phyloP scores from a whole-genome alignment of 2,888 invertebrate species.

The Apodemia duryi region DNA sequence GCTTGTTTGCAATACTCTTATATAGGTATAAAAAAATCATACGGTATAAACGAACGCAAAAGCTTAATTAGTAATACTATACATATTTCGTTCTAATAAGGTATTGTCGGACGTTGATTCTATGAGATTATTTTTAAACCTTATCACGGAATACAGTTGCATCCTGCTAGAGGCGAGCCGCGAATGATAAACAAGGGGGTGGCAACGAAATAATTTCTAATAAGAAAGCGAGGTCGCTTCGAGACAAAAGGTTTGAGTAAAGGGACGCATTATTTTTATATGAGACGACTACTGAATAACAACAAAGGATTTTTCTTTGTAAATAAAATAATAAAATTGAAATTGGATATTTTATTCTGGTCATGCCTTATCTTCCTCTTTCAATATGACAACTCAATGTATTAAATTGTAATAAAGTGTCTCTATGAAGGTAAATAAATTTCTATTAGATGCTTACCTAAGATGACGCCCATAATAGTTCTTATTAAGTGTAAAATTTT shows the following conservation, averaged over 20 bases:
- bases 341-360: conserved; percentile 68
- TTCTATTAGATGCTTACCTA: no score
- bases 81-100: neutral
- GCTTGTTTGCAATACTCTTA: no score
- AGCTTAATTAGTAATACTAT: neutral
- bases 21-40: no score
- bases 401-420: conserved; percentile 35
- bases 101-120: neutral
- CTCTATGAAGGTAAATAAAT: neutral
- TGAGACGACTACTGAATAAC: conserved; percentile 67
- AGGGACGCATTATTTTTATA: conserved; percentile 75
- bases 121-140: conserved; percentile 45
- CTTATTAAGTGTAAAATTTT: no score
- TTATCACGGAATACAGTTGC: conserved; percentile 70
- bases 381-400: conserved; percentile 50
- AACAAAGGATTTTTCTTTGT: conserved; percentile 62
- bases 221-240: conserved; percentile 51
- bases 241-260: conserved; percentile 66
- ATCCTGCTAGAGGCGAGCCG: conserved; percentile 67
- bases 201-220: conserved; percentile 58
- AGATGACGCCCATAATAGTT: no score
- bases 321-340: conserved; percentile 73
- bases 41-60: no score
- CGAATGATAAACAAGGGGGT: conserved; percentile 70
- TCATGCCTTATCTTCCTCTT: conserved; percentile 57